phyloP scores from a whole-genome alignment of 1,140 invertebrate genomes.

The Cylas formicarius region DNA sequence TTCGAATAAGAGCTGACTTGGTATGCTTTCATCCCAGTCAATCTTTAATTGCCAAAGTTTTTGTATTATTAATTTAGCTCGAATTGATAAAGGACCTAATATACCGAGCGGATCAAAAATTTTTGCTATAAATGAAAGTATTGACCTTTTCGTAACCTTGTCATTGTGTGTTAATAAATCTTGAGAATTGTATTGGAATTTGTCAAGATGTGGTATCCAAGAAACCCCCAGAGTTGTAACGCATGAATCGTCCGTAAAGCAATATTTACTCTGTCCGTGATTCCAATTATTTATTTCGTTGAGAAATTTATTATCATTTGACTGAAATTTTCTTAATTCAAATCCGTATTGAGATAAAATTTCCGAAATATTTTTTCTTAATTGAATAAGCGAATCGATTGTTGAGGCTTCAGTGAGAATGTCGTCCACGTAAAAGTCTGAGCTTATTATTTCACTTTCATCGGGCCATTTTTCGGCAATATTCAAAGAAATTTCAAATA shows the following conservation, averaged over 20 bases:
- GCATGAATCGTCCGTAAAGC: constrained; percentile 5
- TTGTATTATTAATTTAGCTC: constrained; percentile 42
- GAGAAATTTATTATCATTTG: constrained; percentile 3
- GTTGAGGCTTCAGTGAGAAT: constrained; percentile 23
- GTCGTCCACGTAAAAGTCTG: constrained; percentile 38
- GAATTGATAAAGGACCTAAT: constrained; percentile 37
- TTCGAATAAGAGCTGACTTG: constrained; percentile 39
- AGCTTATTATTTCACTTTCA: constrained; percentile 20
- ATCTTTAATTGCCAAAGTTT: constrained; percentile 22
- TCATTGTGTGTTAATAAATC: too few species aligned
- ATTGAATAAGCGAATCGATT: constrained; percentile 13
- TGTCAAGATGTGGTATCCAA: constrained; percentile 30
- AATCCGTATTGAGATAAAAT: constrained; percentile 24
- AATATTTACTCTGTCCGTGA: background rate
- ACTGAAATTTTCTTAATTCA: constrained; percentile 8
- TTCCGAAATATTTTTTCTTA: constrained; percentile 18
- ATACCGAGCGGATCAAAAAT: constrained; percentile 39
- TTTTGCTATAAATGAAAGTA: constrained; percentile 31
- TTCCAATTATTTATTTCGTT: background rate
- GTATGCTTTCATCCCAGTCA: constrained; percentile 33
- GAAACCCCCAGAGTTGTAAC: constrained; percentile 32
- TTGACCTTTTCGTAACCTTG: constrained; percentile 34
- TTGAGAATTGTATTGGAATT: too few species aligned
- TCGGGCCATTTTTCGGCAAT: constrained; percentile 15
- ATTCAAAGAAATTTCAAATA: constrained; percentile 22